Evolutionary conservation across 2,888 invertebrate genomes (phyloP), one percentile per base, ranked within the genome.

Genomic region (Smittia aterrima): DNA sequence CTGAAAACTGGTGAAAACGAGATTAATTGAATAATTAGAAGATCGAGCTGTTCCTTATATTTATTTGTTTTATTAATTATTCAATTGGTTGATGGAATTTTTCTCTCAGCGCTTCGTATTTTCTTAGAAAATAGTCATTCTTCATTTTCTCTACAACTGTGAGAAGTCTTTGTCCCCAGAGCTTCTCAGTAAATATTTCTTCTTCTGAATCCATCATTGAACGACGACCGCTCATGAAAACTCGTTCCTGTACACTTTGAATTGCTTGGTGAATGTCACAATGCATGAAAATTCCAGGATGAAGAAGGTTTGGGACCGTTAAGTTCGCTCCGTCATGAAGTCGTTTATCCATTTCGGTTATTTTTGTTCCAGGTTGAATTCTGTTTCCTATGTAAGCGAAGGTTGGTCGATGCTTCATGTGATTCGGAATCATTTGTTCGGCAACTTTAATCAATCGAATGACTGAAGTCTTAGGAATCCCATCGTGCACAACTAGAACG

Each of bases 401-500:
- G 80, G 95, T 93, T 0, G 96, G 95, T 79, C 90, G 90, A 81
- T 91, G 90, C 78, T 95, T 93, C 0, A 87, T 41, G 25, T 70
- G 53, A 1, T 41, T 41, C 18, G 53, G 70, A 25, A 70, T 85
- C 32, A 82, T 79, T 22, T 81, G 78, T 74, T 82, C 78, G 0
- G 82, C 82, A 53, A 80, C 79, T 67, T 80, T 79, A 1, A 81
- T 74, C 1, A 82, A 81, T 88, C 93, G 91, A 76, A 92, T 81
- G 78, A 92, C 85, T 81, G 93, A 94, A 75, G 93, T 89, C 82
- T 95, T 95, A 1, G 91, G 86, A 79, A 92, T 92, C 89, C 93
- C 95, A 80, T 97, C 96, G 79, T 96, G 92, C 0, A 93, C 91
- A 40, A 96, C 87, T 75, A 98, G 85, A 6, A 98, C 85, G 1